Evolutionary conservation across 2,888 invertebrate species (phyloP).

Genomic region (Eupithecia subfuscata): DNA sequence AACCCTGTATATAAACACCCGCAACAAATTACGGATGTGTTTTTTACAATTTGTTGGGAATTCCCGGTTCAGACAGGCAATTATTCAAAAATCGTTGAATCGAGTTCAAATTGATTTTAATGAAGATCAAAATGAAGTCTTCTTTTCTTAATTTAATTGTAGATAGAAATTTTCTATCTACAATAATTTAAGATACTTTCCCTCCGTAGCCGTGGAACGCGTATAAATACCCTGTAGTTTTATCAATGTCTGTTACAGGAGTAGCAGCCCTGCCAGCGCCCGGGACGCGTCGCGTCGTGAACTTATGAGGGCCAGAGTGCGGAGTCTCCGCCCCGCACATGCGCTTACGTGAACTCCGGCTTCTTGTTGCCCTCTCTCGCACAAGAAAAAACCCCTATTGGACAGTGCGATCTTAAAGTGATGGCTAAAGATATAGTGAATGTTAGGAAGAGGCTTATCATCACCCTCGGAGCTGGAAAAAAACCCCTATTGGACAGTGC

Average conservation of each 20-base stretch:
- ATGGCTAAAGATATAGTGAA: neutral
- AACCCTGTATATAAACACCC: too few species aligned
- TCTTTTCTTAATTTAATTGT: too few species aligned
- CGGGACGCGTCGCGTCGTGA: conserved; percentile 9
- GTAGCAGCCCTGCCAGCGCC: conserved; percentile 25
- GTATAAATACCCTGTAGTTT: neutral
- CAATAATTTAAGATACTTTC: too few species aligned
- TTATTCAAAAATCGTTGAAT: too few species aligned
- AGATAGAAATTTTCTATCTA: too few species aligned
- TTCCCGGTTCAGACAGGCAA: too few species aligned
- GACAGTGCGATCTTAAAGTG: neutral
- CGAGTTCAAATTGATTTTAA: too few species aligned
- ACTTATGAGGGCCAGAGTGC: conserved; percentile 21
- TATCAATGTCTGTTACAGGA: conserved; percentile 13
- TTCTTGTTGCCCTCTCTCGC: neutral
- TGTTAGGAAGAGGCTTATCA: neutral
- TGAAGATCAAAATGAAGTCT: too few species aligned
- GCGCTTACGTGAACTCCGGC: neutral
- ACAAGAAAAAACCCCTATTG: neutral
- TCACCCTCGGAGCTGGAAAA: neutral
- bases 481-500: neutral
- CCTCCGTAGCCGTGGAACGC: too few species aligned
- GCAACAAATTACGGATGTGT: too few species aligned
- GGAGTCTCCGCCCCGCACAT: neutral
- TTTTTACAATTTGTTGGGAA: too few species aligned